phyloP scores from a whole-genome alignment of 2,888 invertebrate species.

The Hypolimnas misippus region DNA sequence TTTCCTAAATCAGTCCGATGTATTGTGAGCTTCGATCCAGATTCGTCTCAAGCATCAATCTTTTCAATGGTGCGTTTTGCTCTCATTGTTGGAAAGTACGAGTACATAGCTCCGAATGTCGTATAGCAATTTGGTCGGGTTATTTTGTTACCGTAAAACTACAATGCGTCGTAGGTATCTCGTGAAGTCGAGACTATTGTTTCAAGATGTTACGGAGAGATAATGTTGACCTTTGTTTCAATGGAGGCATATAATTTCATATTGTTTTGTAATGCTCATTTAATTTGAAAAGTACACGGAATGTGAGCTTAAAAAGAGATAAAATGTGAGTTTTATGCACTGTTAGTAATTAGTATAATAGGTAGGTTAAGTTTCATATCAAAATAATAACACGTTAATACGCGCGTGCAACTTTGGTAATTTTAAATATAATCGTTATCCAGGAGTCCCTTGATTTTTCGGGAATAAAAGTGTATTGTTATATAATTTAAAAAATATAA shows the following conservation, averaged over 20 bases:
- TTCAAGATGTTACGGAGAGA: conserved; percentile 32
- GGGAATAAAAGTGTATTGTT: too few relatives aligned
- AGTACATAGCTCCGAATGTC: conserved; percentile 48
- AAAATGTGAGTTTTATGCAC: not conserved
- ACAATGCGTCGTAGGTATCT: conserved; percentile 31
- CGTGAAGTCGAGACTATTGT: conserved; percentile 41
- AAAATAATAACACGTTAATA: too few relatives aligned
- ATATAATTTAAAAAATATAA: too few relatives aligned
- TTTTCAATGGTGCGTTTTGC: conserved; percentile 59
- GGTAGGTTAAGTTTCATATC: too few relatives aligned
- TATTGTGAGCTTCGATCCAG: conserved; percentile 66
- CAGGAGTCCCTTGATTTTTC: too few relatives aligned
- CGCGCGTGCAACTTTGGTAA: too few relatives aligned
- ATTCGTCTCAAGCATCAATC: conserved; percentile 69
- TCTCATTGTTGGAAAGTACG: conserved; percentile 61
- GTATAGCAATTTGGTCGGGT: conserved; percentile 39
- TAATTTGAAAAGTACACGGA: conserved; percentile 1
- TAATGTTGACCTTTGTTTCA: conserved; percentile 34
- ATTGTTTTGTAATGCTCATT: conserved; percentile 28
- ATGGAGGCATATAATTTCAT: conserved; percentile 26
- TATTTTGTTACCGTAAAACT: conserved; percentile 41
- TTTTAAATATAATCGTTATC: too few relatives aligned
- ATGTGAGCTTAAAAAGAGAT: not conserved
- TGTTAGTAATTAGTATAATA: too few relatives aligned
- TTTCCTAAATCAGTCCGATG: conserved; percentile 66